A percentile compares a stretch with the other conserved stretches of the same genome.
Conservation (phyloP, 2,888 invertebrate species). For the Tetheella fluctuosa region DNA sequence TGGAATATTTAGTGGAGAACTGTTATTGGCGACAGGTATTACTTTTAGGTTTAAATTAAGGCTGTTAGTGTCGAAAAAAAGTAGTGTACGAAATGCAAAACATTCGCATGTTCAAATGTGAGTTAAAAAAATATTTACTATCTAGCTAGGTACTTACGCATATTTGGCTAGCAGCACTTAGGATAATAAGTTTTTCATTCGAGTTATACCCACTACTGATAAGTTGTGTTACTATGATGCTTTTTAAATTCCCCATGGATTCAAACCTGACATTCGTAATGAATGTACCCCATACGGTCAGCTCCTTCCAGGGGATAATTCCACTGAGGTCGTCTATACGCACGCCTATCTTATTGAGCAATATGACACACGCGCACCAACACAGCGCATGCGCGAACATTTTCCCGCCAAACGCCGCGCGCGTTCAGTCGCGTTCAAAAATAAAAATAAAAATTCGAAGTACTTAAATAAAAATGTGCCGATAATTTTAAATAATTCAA, state of each 20-base stretch:
- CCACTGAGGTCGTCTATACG: constrained; percentile 54
- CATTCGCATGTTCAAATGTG: too few species aligned
- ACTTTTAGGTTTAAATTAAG: too few species aligned
- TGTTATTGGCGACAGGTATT: too few species aligned
- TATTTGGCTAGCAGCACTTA: too few species aligned
- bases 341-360: constrained; percentile 67
- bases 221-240: too few species aligned
- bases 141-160: too few species aligned
- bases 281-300: not conserved
- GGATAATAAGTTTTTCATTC: too few species aligned
- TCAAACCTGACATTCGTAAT: constrained; percentile 3
- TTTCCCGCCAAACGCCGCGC: constrained; percentile 75
- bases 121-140: too few species aligned
- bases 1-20: too few species aligned
- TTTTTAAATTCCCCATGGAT: not conserved
- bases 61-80: too few species aligned
- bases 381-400: constrained; percentile 70
- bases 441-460: constrained; percentile 36
- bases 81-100: too few species aligned
- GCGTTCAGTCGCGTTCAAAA: constrained; percentile 59
- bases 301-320: constrained; percentile 36
- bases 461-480: constrained; percentile 18
- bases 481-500: constrained; percentile 19
- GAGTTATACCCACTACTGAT: too few species aligned
- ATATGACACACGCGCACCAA: constrained; percentile 63